These are phyloP conservation scores for Mormyrops attenuatus DNA, from an alignment of 2,797 vertebrate genomes.

Conservation along the genomic window DNA sequence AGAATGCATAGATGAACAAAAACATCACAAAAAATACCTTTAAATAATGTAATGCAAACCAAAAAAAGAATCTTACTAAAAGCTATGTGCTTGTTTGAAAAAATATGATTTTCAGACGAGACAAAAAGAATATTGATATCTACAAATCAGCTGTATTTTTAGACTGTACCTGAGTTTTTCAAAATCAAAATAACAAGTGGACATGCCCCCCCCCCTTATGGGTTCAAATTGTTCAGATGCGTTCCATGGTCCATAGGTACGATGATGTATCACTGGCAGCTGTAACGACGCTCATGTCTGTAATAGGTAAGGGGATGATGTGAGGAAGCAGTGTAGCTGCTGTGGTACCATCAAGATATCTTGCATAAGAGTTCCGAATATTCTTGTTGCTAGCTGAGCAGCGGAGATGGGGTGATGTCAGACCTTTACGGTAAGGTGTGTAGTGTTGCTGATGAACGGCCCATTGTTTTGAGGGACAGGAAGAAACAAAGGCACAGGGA, in stretches of 20 bases:
- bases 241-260: neutral
- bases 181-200: neutral
- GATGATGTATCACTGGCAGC: neutral
- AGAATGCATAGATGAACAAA: neutral
- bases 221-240: neutral
- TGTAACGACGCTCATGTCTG: neutral
- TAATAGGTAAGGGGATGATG: neutral
- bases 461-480: constrained; percentile 63
- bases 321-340: neutral
- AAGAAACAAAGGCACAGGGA: constrained; percentile 64
- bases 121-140: neutral
- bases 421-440: neutral
- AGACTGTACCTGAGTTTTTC: neutral
- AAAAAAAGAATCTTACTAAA: neutral
- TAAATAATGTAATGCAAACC: neutral
- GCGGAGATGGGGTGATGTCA: neutral
- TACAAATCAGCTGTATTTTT: neutral
- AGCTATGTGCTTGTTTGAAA: neutral
- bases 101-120: neutral
- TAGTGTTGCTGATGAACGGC: constrained; percentile 48
- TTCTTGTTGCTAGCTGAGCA: neutral
- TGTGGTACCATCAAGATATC: neutral
- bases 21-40: neutral
- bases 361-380: neutral
- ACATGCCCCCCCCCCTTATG: neutral